These are phyloP conservation scores for Hetaerina titia DNA, from an alignment of 2,888 invertebrate species.

Conservation along the genomic window DNA sequence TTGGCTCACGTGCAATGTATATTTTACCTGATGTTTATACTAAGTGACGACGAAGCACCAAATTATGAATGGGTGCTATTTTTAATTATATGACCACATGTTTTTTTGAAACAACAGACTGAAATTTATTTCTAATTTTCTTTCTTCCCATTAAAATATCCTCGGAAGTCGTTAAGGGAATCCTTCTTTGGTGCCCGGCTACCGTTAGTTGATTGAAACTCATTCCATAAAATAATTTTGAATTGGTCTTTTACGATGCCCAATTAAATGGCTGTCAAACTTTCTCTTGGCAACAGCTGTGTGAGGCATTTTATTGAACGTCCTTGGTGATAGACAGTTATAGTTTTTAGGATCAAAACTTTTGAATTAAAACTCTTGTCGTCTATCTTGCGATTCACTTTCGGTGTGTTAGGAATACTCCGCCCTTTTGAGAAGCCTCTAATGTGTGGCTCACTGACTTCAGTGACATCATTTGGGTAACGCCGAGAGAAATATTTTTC, in stretches of 20 bases:
- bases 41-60: too few relatives aligned
- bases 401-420: neutral
- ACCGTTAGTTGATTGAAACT: neutral
- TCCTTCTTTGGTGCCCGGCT: neutral
- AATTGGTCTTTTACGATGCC: neutral
- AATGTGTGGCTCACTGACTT: too few relatives aligned
- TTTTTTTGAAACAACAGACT: too few relatives aligned
- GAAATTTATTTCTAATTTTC: too few relatives aligned
- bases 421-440: neutral
- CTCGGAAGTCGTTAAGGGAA: neutral
- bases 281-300: neutral
- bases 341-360: neutral
- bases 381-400: neutral
- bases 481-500: neutral
- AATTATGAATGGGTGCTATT: too few relatives aligned
- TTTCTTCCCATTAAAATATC: too few relatives aligned
- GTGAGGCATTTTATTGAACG: neutral
- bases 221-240: neutral
- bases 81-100: too few relatives aligned
- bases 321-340: neutral
- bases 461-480: neutral
- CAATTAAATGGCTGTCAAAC: neutral
- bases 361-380: neutral
- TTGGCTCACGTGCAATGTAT: too few relatives aligned
- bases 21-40: too few relatives aligned